Percentiles rank a stretch among this genome's conserved stretches.
phyloP scores from a whole-genome alignment of 1,140 invertebrate species.

The Samia ricini region DNA sequence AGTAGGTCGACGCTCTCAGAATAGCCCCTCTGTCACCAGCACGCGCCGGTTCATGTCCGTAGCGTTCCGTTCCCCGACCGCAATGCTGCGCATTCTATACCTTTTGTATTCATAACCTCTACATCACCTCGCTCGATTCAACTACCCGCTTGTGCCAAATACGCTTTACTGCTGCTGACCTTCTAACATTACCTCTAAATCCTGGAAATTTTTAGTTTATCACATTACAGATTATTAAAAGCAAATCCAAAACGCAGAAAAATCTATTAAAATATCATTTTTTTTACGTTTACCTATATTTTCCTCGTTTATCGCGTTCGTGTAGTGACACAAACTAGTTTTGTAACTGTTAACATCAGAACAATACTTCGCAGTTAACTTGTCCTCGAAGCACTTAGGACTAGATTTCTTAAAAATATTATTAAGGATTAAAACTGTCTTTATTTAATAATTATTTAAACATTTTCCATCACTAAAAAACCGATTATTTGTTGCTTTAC shows the following conservation, averaged over 20 bases:
- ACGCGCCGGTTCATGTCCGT: constrained; percentile 31
- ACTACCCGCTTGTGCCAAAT: constrained; percentile 38
- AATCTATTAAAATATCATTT: constrained; percentile 1
- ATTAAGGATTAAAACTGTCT: too few relatives aligned
- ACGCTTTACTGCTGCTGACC: constrained; percentile 19
- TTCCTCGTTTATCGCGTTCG: too few relatives aligned
- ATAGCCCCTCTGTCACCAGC: constrained; percentile 22
- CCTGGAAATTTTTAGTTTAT: neutral
- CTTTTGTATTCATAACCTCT: constrained; percentile 64
- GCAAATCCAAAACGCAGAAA: neutral
- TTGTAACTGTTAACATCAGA: too few relatives aligned
- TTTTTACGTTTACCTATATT: too few relatives aligned
- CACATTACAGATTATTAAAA: neutral
- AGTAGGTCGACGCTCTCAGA: constrained; percentile 15
- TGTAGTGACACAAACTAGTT: too few relatives aligned
- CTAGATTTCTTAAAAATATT: too few relatives aligned
- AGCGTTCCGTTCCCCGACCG: constrained; percentile 45
- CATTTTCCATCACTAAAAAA: too few relatives aligned
- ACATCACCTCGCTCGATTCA: constrained; percentile 43
- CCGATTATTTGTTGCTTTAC: too few relatives aligned
- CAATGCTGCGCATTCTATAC: constrained; percentile 45
- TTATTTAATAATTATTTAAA: too few relatives aligned
- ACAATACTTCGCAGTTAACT: too few relatives aligned
- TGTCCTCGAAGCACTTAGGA: too few relatives aligned
- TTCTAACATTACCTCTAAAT: constrained; percentile 1